These are phyloP conservation scores for Gracilinanus agilis DNA, from an alignment of 2,113 vertebrate species.

Conservation along the genomic window DNA sequence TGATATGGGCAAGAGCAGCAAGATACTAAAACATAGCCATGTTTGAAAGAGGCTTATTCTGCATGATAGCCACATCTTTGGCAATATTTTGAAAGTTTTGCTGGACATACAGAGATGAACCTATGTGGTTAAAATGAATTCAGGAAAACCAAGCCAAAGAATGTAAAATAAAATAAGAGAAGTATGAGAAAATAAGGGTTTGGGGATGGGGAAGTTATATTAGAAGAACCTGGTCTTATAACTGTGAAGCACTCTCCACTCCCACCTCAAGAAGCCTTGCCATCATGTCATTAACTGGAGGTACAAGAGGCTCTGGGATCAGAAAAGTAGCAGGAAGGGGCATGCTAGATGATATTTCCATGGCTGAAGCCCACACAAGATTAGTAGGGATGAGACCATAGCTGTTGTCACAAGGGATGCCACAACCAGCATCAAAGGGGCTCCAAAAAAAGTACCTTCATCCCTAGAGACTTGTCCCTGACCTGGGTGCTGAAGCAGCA, in stretches of 20 bases:
- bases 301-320: neutral
- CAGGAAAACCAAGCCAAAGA: neutral
- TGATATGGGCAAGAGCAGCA: neutral
- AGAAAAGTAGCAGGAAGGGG: neutral
- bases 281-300: neutral
- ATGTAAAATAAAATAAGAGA: neutral
- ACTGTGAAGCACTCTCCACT: neutral
- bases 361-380: neutral
- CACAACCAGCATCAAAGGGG: neutral
- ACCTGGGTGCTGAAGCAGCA: neutral
- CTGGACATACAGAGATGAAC: neutral
- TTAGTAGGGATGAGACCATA: neutral
- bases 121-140: neutral
- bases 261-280: neutral
- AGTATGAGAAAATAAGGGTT: neutral
- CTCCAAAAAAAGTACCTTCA: neutral
- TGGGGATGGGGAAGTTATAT: neutral
- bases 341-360: neutral
- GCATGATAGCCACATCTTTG: neutral
- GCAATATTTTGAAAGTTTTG: neutral
- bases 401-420: neutral
- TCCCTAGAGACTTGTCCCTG: neutral
- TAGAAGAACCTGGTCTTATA: neutral
- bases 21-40: neutral
- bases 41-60: neutral